A percentile compares a stretch with the other conserved stretches of the same genome.
Evolutionary conservation across 2,113 vertebrate species (phyloP).

Genomic region (Lampris megalopsis): DNA sequence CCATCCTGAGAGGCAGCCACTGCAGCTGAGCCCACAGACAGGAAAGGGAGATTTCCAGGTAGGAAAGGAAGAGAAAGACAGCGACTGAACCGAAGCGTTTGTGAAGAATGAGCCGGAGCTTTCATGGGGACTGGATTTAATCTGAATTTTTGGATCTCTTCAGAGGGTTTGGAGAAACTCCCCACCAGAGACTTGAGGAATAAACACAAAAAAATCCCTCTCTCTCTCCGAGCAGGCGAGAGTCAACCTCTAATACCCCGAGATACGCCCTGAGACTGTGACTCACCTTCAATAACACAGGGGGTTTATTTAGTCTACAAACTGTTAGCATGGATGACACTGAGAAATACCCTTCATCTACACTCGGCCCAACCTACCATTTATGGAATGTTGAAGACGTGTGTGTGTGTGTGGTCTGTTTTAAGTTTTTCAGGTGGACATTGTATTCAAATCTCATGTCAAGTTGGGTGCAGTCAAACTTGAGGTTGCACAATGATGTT

Average conservation of each 20-base stretch:
- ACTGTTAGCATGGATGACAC: background rate
- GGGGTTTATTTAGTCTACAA: background rate
- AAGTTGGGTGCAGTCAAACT: too few relatives aligned
- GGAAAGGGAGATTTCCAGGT: conserved; percentile 54
- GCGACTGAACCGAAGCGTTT: conserved; percentile 1
- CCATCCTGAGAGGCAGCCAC: conserved; percentile 37
- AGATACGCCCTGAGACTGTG: conserved; percentile 24
- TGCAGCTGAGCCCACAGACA: conserved; percentile 35
- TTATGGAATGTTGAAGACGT: background rate
- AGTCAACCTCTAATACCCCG: conserved; percentile 25
- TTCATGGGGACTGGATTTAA: conserved; percentile 43
- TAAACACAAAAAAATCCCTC: conserved; percentile 37
- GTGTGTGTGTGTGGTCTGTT: too few relatives aligned
- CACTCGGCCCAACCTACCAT: conserved; percentile 14
- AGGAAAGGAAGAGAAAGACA: conserved; percentile 44
- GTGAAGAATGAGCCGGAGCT: conserved; percentile 7
- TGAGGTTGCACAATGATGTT: too few relatives aligned
- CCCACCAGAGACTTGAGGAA: conserved; percentile 36
- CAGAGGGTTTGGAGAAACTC: conserved; percentile 6
- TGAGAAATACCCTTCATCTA: conserved; percentile 22
- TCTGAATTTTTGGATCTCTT: conserved; percentile 34
- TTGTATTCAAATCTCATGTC: too few relatives aligned
- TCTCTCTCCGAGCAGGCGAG: conserved; percentile 40
- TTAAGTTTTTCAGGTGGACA: too few relatives aligned
- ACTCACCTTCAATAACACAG: conserved; percentile 40